Base-by-base conservation (phyloP, 1,140 invertebrate genomes). In the Aphis gossypii region DNA sequence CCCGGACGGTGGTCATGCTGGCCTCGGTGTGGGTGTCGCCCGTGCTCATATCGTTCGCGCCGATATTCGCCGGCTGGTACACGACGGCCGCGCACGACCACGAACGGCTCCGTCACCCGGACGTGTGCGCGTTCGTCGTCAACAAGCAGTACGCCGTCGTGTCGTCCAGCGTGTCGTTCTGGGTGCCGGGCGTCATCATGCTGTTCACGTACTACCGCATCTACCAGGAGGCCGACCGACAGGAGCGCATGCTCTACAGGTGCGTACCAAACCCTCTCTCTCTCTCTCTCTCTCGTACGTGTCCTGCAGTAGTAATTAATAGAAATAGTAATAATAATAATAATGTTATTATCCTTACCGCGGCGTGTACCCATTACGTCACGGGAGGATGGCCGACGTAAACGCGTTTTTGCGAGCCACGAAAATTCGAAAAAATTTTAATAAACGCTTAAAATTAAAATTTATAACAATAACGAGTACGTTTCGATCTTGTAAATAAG, bases 121-220 rank as follows among this genome's bases (percentile, higher is more conserved):
- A 98, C 94, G 96, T 97, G 48, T 99, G 98, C 95, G 96, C 96
- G 18, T 99, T 99, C 95, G 97, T 97, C 94, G 98, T 98, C 18
- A 99, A 99, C 95, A 97, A 97, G 95, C 96, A 97, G n/a, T 99
- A 99, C 95, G 98, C 98, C 2, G 96, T 99, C 68, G 97, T 99
- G 94, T 99, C 98, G n/a, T 99, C 98, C 86, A 97, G 97, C 94
- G 97, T 99, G n/a, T 99, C 98, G 25, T 99, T 99, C 95, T 99
- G 98, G 98, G 98, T 99, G 95, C 98, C 98, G 2, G 98, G 98
- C 94, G 95, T 98, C 91, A 98, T 99, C 60, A 99, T 99, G 98
- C 97, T 99, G 92, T 97, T 97, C 86, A 98, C 98, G 96, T 99
- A 99, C 95, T 97, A 96, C 95, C 97, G 97, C 95, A 99, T 99